Evolutionary conservation across 2,888 invertebrate genomes (phyloP).

Genomic region (Eupsilia transversa): DNA sequence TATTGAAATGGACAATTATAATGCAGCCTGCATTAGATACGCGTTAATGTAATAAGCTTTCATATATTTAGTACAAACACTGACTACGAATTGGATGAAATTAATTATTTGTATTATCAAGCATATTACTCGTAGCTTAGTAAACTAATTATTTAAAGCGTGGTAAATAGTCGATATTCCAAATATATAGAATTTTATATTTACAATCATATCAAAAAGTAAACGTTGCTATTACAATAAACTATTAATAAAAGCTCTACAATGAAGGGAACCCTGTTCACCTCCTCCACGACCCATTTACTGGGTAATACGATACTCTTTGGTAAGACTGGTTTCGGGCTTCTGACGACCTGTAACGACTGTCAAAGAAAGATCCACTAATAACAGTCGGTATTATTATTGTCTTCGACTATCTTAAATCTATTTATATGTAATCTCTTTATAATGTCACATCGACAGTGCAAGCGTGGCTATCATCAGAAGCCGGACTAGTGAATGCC

Average conservation of each 20-base stretch:
- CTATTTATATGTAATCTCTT: constrained; percentile 20
- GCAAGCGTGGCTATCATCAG: constrained; percentile 21
- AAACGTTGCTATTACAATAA: neutral
- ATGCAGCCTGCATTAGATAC: constrained; percentile 32
- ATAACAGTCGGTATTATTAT: too few relatives aligned
- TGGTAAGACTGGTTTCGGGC: too few relatives aligned
- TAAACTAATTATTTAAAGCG: neutral
- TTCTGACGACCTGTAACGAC: too few relatives aligned
- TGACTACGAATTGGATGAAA: constrained; percentile 26
- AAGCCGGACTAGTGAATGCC: constrained; percentile 35
- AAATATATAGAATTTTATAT: neutral
- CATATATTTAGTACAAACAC: constrained; percentile 26
- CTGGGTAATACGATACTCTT: too few relatives aligned
- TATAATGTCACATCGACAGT: constrained; percentile 10
- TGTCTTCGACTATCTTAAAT: neutral
- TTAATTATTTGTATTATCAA: constrained; percentile 22
- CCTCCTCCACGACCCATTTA: too few relatives aligned
- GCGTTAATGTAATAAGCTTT: constrained; percentile 21
- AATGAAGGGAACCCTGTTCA: neutral
- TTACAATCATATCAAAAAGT: neutral
- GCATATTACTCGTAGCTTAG: neutral
- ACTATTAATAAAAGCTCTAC: neutral
- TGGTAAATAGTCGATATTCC: neutral
- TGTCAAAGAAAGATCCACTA: too few relatives aligned
- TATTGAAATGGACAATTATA: constrained; percentile 50